phyloP scores from a whole-genome alignment of 1,140 invertebrate genomes.

The Drosophila bipectinata region DNA sequence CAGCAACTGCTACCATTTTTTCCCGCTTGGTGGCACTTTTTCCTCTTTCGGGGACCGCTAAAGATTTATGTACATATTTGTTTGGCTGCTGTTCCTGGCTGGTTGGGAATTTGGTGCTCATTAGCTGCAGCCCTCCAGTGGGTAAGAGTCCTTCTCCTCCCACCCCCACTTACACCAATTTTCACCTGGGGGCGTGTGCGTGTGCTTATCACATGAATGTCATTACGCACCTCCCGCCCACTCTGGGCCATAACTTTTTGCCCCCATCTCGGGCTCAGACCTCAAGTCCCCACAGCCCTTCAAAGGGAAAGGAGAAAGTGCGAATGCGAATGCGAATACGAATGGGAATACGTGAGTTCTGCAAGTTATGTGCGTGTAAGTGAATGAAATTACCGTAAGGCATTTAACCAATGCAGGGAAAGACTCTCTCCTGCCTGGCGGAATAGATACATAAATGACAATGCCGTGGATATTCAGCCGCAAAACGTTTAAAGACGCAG shows the following conservation, averaged over 20 bases:
- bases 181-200: slow-evolving; percentile 71
- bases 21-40: background rate
- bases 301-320: slow-evolving; percentile 22
- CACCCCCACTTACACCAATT: slow-evolving; percentile 4
- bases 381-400: slow-evolving; percentile 83
- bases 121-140: slow-evolving; percentile 67
- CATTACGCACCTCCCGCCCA: slow-evolving; percentile 68
- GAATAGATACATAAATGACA: slow-evolving; percentile 83
- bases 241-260: slow-evolving; percentile 40
- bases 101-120: slow-evolving; percentile 53
- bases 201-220: slow-evolving; percentile 79
- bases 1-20: slow-evolving; percentile 50
- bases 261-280: slow-evolving; percentile 4
- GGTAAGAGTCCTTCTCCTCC: background rate
- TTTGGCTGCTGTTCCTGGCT: slow-evolving; percentile 22
- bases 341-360: slow-evolving; percentile 82
- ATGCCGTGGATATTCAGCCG: slow-evolving; percentile 61
- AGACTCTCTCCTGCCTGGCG: slow-evolving; percentile 27
- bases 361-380: slow-evolving; percentile 82
- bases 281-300: background rate
- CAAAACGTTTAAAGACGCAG: slow-evolving; percentile 79
- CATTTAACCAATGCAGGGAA: slow-evolving; percentile 79
- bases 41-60: slow-evolving; percentile 31
- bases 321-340: slow-evolving; percentile 51
- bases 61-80: slow-evolving; percentile 80